A percentile compares a stretch with the other conserved stretches of the same genome.
Conservation (phyloP, 1,140 invertebrate species). For the Gerris buenoi region DNA sequence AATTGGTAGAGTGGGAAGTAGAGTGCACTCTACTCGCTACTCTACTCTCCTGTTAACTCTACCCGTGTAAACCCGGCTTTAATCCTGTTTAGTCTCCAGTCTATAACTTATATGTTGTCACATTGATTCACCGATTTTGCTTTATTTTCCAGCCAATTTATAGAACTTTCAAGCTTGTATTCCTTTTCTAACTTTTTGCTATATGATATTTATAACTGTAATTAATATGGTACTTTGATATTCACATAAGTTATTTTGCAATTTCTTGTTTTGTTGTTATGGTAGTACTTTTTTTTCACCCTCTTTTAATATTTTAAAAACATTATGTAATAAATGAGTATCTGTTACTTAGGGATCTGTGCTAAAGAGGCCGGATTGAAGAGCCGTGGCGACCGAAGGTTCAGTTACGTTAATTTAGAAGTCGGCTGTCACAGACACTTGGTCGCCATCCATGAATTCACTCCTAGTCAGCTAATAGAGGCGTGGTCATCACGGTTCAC, state of each 20-base stretch:
- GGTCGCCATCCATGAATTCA: constrained; percentile 18
- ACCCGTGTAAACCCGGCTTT: too few species aligned
- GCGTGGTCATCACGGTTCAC: constrained; percentile 12
- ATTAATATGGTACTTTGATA: neutral
- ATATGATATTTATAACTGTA: neutral
- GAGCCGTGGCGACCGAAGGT: constrained; percentile 40
- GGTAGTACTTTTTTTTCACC: neutral
- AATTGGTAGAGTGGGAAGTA: too few species aligned
- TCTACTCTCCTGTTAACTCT: too few species aligned
- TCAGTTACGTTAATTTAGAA: constrained; percentile 37
- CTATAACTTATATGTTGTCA: too few species aligned
- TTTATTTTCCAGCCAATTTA: too few species aligned
- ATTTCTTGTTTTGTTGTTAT: neutral
- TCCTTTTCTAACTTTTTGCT: neutral
- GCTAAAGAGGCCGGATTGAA: constrained; percentile 34
- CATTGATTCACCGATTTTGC: too few species aligned
- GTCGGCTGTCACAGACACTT: constrained; percentile 28
- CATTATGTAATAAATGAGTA: constrained; percentile 3
- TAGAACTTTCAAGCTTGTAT: neutral
- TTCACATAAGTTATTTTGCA: neutral
- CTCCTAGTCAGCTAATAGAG: constrained; percentile 11
- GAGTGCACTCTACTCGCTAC: too few species aligned
- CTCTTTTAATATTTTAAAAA: neutral
- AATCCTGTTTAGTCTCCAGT: too few species aligned
- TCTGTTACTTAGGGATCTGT: constrained; percentile 31